These are phyloP conservation scores for Lepidurus couesii DNA, from an alignment of 1,140 invertebrate species.

Conservation along the genomic window DNA sequence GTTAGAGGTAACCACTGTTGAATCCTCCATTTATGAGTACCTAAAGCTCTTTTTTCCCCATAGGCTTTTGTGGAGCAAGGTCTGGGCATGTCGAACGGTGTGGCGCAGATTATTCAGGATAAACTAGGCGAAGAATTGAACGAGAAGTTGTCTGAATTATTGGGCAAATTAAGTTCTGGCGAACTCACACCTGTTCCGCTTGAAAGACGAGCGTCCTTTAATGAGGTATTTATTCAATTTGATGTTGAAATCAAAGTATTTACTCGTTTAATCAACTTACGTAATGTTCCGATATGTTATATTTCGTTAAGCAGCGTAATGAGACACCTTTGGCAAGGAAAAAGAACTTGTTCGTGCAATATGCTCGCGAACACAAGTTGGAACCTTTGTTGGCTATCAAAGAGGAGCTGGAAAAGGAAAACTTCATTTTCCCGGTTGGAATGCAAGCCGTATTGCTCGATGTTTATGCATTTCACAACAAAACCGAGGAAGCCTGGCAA, in stretches of 20 bases:
- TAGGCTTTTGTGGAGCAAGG: conserved; percentile 54
- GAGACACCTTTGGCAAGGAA: conserved; percentile 38
- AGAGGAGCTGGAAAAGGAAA: conserved; percentile 45
- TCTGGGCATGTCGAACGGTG: conserved; percentile 54
- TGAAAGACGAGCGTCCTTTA: neutral
- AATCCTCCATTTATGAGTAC: neutral
- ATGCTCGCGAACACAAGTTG: conserved; percentile 57
- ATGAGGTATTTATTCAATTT: neutral
- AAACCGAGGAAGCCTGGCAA: conserved; percentile 55
- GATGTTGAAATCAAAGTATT: neutral
- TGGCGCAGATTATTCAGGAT: conserved; percentile 56
- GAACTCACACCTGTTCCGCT: conserved; percentile 46
- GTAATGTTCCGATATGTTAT: neutral
- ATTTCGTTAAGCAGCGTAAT: neutral
- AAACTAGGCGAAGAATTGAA: conserved; percentile 56
- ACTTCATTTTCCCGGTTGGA: conserved; percentile 52
- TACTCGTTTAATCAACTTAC: neutral
- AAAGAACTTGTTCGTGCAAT: conserved; percentile 54
- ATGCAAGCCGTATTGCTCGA: conserved; percentile 57
- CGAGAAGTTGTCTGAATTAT: conserved; percentile 52
- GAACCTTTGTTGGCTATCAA: conserved; percentile 49
- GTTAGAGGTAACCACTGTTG: conserved; percentile 37
- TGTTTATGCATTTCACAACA: conserved; percentile 53
- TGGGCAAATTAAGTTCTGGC: conserved; percentile 57
- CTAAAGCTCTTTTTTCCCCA: conserved; percentile 42